These are phyloP conservation scores for Crotalus viridis DNA, from an alignment of 2,113 vertebrate genomes.

Conservation along the genomic window DNA sequence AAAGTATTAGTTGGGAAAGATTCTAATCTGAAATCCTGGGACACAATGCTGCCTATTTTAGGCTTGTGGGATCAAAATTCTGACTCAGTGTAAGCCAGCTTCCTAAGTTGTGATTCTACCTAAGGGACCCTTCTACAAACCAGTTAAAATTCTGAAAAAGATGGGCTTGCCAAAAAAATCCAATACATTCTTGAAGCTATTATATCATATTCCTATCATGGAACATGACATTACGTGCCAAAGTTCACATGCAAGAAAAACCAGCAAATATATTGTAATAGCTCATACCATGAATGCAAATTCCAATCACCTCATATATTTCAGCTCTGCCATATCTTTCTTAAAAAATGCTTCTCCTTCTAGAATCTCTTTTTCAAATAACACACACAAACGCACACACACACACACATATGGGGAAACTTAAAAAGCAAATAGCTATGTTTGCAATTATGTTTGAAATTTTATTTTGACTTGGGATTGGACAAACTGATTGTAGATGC, in stretches of 20 bases:
- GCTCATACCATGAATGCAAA: not conserved
- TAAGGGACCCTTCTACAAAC: not conserved
- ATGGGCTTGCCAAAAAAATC: not conserved
- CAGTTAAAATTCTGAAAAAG: not conserved
- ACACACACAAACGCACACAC: not conserved
- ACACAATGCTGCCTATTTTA: not conserved
- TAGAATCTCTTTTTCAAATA: not conserved
- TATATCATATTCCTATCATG: not conserved
- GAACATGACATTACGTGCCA: not conserved
- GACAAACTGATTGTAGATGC: not conserved
- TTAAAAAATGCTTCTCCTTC: not conserved
- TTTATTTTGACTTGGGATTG: not conserved
- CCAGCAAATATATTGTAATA: not conserved
- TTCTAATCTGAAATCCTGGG: not conserved
- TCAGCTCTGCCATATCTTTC: not conserved
- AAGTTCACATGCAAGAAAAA: not conserved
- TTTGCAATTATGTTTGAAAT: not conserved
- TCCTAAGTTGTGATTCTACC: not conserved
- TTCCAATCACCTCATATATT: not conserved
- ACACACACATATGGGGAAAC: accelerated
- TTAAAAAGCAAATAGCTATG: not conserved
- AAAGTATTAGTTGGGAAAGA: not conserved
- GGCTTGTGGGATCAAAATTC: not conserved
- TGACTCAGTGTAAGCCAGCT: not conserved
- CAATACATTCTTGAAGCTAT: not conserved